A percentile compares a stretch with the other conserved stretches of the same genome.
Conservation (phyloP, 2,113 vertebrate species). For the Brienomyrus longianalis region DNA sequence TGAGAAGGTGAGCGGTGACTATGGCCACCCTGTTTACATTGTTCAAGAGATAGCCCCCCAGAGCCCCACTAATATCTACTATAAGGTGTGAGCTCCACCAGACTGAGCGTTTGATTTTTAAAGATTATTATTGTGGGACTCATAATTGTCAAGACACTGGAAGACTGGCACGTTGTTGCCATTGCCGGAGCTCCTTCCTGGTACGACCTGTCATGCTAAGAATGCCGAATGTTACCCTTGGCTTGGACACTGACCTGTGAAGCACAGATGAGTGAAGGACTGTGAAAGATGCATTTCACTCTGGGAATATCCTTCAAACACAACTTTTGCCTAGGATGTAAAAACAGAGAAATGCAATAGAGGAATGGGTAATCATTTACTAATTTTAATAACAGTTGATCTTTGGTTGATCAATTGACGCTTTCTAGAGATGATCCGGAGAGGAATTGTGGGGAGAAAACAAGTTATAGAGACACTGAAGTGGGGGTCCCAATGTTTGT, state of each 20-base stretch:
- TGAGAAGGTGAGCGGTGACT: slow-evolving; percentile 89
- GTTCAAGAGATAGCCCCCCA: slow-evolving; percentile 95
- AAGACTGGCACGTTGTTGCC: background rate
- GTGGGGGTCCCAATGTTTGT: background rate
- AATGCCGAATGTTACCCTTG: background rate
- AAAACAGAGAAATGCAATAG: background rate
- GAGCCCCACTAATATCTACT: slow-evolving; percentile 94
- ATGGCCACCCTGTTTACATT: slow-evolving; percentile 93
- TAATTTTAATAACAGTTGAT: background rate
- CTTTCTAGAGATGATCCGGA: background rate
- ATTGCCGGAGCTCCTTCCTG: background rate
- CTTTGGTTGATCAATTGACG: background rate
- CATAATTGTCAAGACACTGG: background rate
- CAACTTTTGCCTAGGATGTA: background rate
- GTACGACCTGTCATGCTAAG: background rate
- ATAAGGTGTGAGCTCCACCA: slow-evolving; percentile 80
- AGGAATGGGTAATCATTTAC: background rate
- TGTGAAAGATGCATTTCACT: background rate
- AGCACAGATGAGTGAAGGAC: background rate
- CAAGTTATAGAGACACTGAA: background rate
- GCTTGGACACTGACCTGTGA: background rate
- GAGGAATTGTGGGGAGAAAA: background rate
- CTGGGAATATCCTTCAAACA: background rate
- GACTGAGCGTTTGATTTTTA: background rate
- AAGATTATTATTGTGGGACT: background rate